Conservation (phyloP, 2,113 vertebrate genomes). For the Triplophysa rosa region DNA sequence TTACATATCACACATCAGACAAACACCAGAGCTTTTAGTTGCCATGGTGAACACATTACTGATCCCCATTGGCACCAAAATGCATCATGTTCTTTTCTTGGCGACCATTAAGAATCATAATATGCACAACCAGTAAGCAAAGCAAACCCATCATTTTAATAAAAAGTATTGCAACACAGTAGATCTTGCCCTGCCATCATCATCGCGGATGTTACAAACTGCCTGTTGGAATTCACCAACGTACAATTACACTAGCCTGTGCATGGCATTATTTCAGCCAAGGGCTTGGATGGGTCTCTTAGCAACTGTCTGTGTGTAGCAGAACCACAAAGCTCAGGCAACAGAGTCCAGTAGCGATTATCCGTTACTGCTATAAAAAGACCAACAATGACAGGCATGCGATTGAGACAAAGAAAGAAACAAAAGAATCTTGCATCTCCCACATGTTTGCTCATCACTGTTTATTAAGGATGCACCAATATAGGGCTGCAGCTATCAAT, state of each 20-base stretch:
- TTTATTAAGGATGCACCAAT: neutral
- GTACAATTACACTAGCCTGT: conserved; percentile 41
- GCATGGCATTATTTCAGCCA: conserved; percentile 41
- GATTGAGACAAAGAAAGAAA: conserved; percentile 28
- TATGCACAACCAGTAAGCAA: neutral
- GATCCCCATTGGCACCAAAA: conserved; percentile 8
- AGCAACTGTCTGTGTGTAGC: conserved; percentile 43
- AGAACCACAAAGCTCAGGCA: conserved; percentile 33
- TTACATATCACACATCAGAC: conserved; percentile 13
- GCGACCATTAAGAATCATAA: neutral
- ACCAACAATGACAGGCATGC: neutral
- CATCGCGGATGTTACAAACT: conserved; percentile 22
- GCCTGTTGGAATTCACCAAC: conserved; percentile 42
- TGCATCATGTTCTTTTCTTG: neutral
- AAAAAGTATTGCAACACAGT: neutral
- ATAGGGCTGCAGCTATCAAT: too few relatives aligned
- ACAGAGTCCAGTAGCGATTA: conserved; percentile 48
- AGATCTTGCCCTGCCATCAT: neutral
- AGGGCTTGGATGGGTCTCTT: conserved; percentile 47
- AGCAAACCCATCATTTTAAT: neutral
- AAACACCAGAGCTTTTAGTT: conserved; percentile 22
- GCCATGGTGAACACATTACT: conserved; percentile 21
- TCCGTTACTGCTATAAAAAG: conserved; percentile 44
- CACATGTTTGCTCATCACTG: neutral
- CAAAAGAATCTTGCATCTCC: conserved; percentile 6